Conservation (phyloP, 2,797 vertebrate genomes). For the Petrocephalus schoutedeni region DNA sequence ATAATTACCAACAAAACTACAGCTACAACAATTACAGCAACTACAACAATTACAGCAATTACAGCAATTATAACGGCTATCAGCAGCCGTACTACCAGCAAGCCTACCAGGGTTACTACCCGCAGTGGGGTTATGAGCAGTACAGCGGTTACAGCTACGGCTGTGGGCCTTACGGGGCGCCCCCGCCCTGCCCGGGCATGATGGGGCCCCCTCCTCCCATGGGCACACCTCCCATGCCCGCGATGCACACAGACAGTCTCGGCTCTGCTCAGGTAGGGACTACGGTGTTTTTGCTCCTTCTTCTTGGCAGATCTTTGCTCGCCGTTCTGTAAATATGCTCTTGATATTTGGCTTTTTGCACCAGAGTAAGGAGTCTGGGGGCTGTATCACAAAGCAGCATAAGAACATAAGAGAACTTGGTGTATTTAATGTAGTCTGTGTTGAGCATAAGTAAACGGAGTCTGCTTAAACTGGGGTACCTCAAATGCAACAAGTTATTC, state of each 20-base stretch:
- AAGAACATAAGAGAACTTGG: not conserved
- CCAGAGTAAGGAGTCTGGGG: not conserved
- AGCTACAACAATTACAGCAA: slow-evolving; percentile 58
- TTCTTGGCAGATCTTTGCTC: not conserved
- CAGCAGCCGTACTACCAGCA: slow-evolving; percentile 60
- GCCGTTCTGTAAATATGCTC: not conserved
- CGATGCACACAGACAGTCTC: slow-evolving; percentile 60
- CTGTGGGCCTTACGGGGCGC: slow-evolving; percentile 67
- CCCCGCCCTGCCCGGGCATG: slow-evolving; percentile 66
- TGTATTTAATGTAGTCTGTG: not conserved
- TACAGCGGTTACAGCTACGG: slow-evolving; percentile 62
- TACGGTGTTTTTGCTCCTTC: not conserved
- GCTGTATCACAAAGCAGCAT: not conserved
- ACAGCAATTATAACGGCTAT: slow-evolving; percentile 53
- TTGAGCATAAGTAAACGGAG: not conserved
- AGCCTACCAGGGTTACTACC: slow-evolving; percentile 60
- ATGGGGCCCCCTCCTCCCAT: slow-evolving; percentile 65
- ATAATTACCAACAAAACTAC: slow-evolving; percentile 66
- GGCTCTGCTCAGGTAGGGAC: slow-evolving; percentile 65
- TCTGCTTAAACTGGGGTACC: not conserved
- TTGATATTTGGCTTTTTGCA: not conserved
- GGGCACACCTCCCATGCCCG: slow-evolving; percentile 57
- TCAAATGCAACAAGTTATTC: not conserved
- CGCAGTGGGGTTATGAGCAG: slow-evolving; percentile 81
- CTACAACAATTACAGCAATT: slow-evolving; percentile 53